phyloP scores from a whole-genome alignment of 2,797 vertebrate species.

The Muraenolepis orangiensis region DNA sequence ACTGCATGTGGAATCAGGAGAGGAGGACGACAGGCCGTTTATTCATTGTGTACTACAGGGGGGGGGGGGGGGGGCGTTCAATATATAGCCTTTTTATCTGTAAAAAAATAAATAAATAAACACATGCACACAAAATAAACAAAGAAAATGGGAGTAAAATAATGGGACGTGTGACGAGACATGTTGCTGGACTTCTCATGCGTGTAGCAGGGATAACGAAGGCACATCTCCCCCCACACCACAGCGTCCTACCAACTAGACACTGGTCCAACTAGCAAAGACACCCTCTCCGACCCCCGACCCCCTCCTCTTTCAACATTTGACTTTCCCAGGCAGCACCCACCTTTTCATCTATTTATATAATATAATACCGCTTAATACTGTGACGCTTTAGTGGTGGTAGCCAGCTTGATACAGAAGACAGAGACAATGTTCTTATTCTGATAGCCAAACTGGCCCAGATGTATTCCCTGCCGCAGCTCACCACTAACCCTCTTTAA shows the following conservation, averaged over 20 bases:
- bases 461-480: too few relatives aligned
- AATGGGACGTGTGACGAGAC: neutral
- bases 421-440: too few relatives aligned
- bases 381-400: too few relatives aligned
- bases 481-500: too few relatives aligned
- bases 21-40: neutral
- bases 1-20: neutral
- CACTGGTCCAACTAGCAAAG: neutral
- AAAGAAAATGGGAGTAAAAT: neutral
- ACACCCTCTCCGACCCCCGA: too few relatives aligned
- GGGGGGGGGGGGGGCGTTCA: too few relatives aligned
- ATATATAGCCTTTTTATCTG: neutral
- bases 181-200: neutral
- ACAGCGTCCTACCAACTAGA: neutral
- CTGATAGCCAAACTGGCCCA: too few relatives aligned
- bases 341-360: neutral
- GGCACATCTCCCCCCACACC: neutral
- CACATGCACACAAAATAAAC: neutral
- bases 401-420: too few relatives aligned
- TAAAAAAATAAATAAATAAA: neutral
- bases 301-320: neutral
- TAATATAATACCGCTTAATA: neutral
- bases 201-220: neutral
- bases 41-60: neutral
- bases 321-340: neutral